These are phyloP conservation scores for Poecilia latipinna DNA, from an alignment of 2,113 vertebrate genomes.

Conservation along the genomic window DNA sequence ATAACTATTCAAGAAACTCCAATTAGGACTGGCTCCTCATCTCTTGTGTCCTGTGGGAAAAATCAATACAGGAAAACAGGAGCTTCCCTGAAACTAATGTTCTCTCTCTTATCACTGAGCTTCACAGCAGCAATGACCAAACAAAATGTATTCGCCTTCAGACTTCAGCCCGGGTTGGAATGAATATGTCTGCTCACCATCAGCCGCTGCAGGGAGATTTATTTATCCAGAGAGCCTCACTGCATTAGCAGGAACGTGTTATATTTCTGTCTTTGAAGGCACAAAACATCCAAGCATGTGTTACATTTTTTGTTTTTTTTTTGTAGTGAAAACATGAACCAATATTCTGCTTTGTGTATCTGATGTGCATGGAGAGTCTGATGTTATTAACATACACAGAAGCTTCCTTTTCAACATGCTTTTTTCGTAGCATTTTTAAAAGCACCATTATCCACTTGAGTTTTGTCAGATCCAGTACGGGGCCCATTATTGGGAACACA, in stretches of 20 bases:
- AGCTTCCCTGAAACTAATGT: constrained; percentile 52
- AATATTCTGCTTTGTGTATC: constrained; percentile 6
- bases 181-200: constrained; percentile 46
- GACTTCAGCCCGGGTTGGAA: constrained; percentile 25
- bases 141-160: constrained; percentile 37
- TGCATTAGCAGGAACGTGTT: constrained; percentile 49
- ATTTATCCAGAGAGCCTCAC: constrained; percentile 31
- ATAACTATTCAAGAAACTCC: constrained; percentile 58
- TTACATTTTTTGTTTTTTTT: constrained; percentile 22
- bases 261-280: constrained; percentile 24
- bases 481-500: constrained; percentile 10
- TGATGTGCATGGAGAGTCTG: background rate
- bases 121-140: constrained; percentile 38
- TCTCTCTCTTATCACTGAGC: constrained; percentile 13
- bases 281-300: background rate
- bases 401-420: constrained; percentile 19
- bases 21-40: constrained; percentile 53
- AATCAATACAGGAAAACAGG: constrained; percentile 66
- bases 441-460: constrained; percentile 42
- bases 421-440: constrained; percentile 7
- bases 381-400: constrained; percentile 14
- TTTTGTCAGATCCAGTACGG: background rate
- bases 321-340: constrained; percentile 2
- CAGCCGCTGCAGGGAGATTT: constrained; percentile 29
- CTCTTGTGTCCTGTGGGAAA: constrained; percentile 41